Percentiles rank a stretch among this genome's conserved stretches.
Conservation (phyloP, 2,113 vertebrate genomes). For the Chaenocephalus aceratus region DNA sequence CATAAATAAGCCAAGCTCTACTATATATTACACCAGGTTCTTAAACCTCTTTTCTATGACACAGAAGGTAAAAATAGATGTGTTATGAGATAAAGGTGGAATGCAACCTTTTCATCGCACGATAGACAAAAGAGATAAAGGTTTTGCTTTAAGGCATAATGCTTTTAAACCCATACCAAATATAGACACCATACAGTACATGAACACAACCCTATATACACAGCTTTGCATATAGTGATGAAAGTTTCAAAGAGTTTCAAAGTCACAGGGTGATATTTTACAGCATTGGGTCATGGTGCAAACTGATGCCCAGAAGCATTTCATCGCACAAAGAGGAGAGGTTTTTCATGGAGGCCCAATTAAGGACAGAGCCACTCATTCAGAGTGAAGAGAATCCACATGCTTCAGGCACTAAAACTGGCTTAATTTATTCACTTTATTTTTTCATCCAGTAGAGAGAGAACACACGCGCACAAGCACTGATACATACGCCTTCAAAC, state of each 20-base stretch:
- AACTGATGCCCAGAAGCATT: conserved; percentile 60
- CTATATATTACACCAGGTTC: neutral
- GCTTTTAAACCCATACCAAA: conserved; percentile 32
- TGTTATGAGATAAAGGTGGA: conserved; percentile 7
- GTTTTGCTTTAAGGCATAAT: conserved; percentile 29
- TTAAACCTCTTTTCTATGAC: neutral
- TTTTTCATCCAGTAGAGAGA: conserved; percentile 25
- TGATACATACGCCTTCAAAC: conserved; percentile 1
- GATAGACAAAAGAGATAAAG: conserved; percentile 23
- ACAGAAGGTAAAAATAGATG: conserved; percentile 14
- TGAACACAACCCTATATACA: conserved; percentile 31
- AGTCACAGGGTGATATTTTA: conserved; percentile 58
- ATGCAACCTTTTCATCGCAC: conserved; percentile 19
- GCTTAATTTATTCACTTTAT: conserved; percentile 51
- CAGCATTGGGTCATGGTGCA: conserved; percentile 50
- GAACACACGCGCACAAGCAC: conserved; percentile 21
- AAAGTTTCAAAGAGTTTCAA: conserved; percentile 68
- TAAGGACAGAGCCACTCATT: conserved; percentile 58
- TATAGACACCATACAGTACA: conserved; percentile 30
- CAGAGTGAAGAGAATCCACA: conserved; percentile 47
- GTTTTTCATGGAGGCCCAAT: conserved; percentile 70
- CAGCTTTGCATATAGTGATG: conserved; percentile 31
- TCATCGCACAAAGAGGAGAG: conserved; percentile 27
- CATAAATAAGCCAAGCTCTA: neutral
- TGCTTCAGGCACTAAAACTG: conserved; percentile 54